These are phyloP conservation scores for Andrena chrysosceles DNA, from an alignment of 2,888 invertebrate species.

Conservation along the genomic window DNA sequence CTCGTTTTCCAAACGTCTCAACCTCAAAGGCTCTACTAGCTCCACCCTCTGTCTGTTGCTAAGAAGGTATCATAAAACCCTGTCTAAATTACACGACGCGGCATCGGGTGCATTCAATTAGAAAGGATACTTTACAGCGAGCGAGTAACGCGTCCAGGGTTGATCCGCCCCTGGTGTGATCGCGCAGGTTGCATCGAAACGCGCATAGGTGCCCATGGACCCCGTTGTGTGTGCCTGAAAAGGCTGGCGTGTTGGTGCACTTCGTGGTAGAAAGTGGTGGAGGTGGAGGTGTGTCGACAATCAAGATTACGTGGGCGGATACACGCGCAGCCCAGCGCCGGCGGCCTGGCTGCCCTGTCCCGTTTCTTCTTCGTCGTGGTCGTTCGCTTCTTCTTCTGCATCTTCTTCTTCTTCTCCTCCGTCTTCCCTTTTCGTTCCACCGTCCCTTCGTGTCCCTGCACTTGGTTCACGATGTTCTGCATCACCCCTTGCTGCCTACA, in stretches of 20 bases:
- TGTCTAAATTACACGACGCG: conserved; percentile 41
- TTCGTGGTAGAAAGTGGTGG: conserved; percentile 71
- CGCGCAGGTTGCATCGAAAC: conserved; percentile 65
- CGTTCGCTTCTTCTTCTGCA: conserved; percentile 32
- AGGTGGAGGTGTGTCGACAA: conserved; percentile 82
- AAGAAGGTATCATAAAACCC: conserved; percentile 23
- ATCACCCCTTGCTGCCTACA: conserved; percentile 54
- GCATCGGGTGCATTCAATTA: conserved; percentile 62
- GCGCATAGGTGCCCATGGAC: conserved; percentile 51
- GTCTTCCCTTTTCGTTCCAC: neutral
- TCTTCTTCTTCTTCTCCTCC: conserved; percentile 9
- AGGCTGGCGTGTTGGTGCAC: conserved; percentile 56
- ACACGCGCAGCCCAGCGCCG: conserved; percentile 82
- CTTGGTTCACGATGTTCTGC: conserved; percentile 41
- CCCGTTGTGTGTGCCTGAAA: conserved; percentile 22
- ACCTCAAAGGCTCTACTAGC: conserved; percentile 16
- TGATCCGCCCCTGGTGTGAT: conserved; percentile 70
- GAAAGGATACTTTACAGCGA: conserved; percentile 61
- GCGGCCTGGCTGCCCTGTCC: conserved; percentile 73
- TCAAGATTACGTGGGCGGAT: conserved; percentile 83
- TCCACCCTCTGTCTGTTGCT: conserved; percentile 18
- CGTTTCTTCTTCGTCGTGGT: conserved; percentile 61
- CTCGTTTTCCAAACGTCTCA: conserved; percentile 28
- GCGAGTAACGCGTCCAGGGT: conserved; percentile 53
- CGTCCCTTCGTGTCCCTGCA: conserved; percentile 27